These are phyloP conservation scores for Cecropterus lyciades DNA, from an alignment of 1,140 invertebrate genomes.

Conservation along the genomic window DNA sequence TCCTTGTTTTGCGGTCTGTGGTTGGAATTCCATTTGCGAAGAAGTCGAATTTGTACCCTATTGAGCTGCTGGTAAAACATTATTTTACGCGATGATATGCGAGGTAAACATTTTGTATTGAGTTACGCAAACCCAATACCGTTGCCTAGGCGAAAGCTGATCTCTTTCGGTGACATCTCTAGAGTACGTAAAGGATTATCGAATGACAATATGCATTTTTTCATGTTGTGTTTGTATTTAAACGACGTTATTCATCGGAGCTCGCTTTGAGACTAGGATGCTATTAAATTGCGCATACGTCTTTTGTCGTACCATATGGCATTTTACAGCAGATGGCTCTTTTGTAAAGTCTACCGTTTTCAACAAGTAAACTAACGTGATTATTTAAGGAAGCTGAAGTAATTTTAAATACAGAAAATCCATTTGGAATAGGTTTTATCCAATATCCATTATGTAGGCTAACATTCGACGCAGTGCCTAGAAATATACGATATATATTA, in stretches of 20 bases:
- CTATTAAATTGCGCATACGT: slow-evolving; percentile 82
- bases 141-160: slow-evolving; percentile 79
- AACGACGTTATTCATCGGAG: slow-evolving; percentile 65
- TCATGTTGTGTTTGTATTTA: slow-evolving; percentile 60
- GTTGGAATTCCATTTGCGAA: slow-evolving; percentile 47
- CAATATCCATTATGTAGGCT: background rate
- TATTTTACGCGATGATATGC: slow-evolving; percentile 37
- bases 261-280: slow-evolving; percentile 73
- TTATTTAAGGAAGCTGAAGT: slow-evolving; percentile 34
- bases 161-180: slow-evolving; percentile 79
- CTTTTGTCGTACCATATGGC: slow-evolving; percentile 78
- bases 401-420: slow-evolving; percentile 32
- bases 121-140: slow-evolving; percentile 81
- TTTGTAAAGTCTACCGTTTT: slow-evolving; percentile 60
- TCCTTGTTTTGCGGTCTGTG: slow-evolving; percentile 79
- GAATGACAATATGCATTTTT: slow-evolving; percentile 80
- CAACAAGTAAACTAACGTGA: slow-evolving; percentile 57
- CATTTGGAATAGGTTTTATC: background rate
- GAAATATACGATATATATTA: too few relatives aligned
- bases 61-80: slow-evolving; percentile 44
- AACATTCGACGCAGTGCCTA: background rate
- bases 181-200: slow-evolving; percentile 81
- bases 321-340: slow-evolving; percentile 77
- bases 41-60: slow-evolving; percentile 54
- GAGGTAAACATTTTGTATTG: slow-evolving; percentile 63